Evolutionary conservation across 1,140 invertebrate genomes (phyloP).

Genomic region (Limonius californicus): DNA sequence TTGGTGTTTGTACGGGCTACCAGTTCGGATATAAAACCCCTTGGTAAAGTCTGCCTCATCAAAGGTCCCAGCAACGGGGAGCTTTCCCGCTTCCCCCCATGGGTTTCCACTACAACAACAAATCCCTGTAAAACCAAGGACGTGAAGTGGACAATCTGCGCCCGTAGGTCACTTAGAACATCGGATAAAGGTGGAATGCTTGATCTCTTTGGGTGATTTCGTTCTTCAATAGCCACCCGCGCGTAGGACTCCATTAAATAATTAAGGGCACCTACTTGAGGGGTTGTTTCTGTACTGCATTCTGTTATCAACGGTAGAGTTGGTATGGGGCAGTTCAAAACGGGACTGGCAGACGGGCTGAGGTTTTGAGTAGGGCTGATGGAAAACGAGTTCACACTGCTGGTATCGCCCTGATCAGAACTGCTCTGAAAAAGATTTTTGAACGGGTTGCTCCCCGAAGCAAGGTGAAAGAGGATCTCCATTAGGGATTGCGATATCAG

Average conservation of each 20-base stretch:
- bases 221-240: slow-evolving; percentile 64
- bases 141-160: slow-evolving; percentile 61
- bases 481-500: slow-evolving; percentile 63
- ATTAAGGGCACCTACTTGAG: slow-evolving; percentile 50
- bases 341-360: slow-evolving; percentile 46
- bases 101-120: slow-evolving; percentile 14
- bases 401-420: slow-evolving; percentile 50
- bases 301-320: slow-evolving; percentile 41
- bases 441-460: slow-evolving; percentile 58
- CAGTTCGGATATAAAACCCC: slow-evolving; percentile 65
- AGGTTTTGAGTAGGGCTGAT: slow-evolving; percentile 36
- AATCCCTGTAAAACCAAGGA: slow-evolving; percentile 58
- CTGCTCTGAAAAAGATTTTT: slow-evolving; percentile 52
- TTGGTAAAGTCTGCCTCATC: slow-evolving; percentile 60
- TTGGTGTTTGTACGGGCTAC: slow-evolving; percentile 56
- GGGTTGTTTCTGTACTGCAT: slow-evolving; percentile 42
- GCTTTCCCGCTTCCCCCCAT: slow-evolving; percentile 31
- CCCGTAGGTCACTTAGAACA: slow-evolving; percentile 55
- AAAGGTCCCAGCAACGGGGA: slow-evolving; percentile 59
- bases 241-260: slow-evolving; percentile 66
- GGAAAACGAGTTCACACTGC: slow-evolving; percentile 41
- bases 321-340: slow-evolving; percentile 39
- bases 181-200: slow-evolving; percentile 54
- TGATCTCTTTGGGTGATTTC: slow-evolving; percentile 68
- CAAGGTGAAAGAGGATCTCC: slow-evolving; percentile 62